Base-by-base conservation (phyloP, 2,113 vertebrate genomes). In the Lepisosteus osseus region DNA sequence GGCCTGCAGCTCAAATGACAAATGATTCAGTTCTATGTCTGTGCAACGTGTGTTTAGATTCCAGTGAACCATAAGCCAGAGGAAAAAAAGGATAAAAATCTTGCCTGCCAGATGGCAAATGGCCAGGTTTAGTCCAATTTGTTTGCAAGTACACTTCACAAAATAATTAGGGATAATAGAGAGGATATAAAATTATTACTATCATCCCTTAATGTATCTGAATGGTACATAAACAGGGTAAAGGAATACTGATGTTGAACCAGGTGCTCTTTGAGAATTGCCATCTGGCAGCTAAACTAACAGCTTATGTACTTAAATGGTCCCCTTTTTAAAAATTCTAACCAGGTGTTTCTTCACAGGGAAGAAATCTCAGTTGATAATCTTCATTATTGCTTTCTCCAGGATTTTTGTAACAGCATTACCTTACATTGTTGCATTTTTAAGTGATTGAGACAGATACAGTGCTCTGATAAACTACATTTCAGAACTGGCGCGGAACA, bases 221-320 rank as follows among this genome's bases (percentile, higher is more conserved):
- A 69, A 61, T 70, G 69, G 71, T 54, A 68, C 71, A 70, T 68
- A 44, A 71, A 67, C 62, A 54, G 73, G 51, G 73, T 74, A 77
- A 73, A 81, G 76, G 77, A 78, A 78, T 81, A 64, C 72, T 74
- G 66, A 76, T 69, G 80, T 78, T 83, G 79, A 78, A 82, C 82
- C 86, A 87, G 88, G 85, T 89, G 88, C 88, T 86, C 77, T 57
- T 74, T 77, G 82, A 87, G 82, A 54, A 7, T 67, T 75, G 79
- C 88, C 88, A 90, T 90, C 86, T 90, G 88, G 85, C 77, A 76
- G 55, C 76, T 74, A 78, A 54, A 74, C 80, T 81, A 74, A 76
- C 84, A 79, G 83, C 78, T 85, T 81, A 84, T 69, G 77, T 54
- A 54, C 72, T 68, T 68, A 68, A 73, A 73, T 59, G 7, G 56